Percentiles rank a stretch among this genome's conserved stretches.
Conservation (phyloP, 2,113 vertebrate genomes). For the Calyptomena viridis region DNA sequence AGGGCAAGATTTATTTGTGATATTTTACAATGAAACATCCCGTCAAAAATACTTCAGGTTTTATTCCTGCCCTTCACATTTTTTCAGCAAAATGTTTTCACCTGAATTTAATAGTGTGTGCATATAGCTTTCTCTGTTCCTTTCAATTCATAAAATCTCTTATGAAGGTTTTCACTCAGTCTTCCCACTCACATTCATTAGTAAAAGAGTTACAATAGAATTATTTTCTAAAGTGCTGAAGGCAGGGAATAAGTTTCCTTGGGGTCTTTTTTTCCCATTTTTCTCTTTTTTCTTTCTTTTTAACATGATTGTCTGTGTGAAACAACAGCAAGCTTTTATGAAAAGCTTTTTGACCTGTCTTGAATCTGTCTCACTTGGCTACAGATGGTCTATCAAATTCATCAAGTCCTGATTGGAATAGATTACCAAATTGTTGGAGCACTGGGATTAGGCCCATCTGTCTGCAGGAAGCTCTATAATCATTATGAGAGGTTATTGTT, state of each 20-base stretch:
- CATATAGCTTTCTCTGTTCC: neutral
- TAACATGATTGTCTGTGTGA: neutral
- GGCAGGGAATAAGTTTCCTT: neutral
- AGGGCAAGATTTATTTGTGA: neutral
- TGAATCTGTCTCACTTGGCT: slow-evolving; percentile 52
- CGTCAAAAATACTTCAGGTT: neutral
- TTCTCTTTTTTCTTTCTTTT: neutral
- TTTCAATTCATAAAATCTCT: neutral
- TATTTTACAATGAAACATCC: neutral
- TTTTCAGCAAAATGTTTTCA: neutral
- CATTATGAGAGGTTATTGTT: slow-evolving; percentile 65
- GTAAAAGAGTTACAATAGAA: neutral
- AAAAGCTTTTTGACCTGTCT: slow-evolving; percentile 50
- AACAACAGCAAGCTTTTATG: neutral
- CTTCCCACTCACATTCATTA: neutral
- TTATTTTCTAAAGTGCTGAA: neutral
- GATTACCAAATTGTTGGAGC: slow-evolving; percentile 69
- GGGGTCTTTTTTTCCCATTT: fast-evolving
- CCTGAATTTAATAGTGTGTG: neutral
- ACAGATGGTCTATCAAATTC: slow-evolving; percentile 69
- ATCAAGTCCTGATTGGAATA: slow-evolving; percentile 69
- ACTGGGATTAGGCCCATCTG: slow-evolving; percentile 62
- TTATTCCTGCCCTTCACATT: neutral
- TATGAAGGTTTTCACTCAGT: neutral
- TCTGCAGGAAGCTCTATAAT: slow-evolving; percentile 63